Percentiles rank a stretch among this genome's conserved stretches.
These are phyloP conservation scores for Gastrophryne carolinensis DNA, from an alignment of 2,797 vertebrate genomes.

Conservation along the genomic window DNA sequence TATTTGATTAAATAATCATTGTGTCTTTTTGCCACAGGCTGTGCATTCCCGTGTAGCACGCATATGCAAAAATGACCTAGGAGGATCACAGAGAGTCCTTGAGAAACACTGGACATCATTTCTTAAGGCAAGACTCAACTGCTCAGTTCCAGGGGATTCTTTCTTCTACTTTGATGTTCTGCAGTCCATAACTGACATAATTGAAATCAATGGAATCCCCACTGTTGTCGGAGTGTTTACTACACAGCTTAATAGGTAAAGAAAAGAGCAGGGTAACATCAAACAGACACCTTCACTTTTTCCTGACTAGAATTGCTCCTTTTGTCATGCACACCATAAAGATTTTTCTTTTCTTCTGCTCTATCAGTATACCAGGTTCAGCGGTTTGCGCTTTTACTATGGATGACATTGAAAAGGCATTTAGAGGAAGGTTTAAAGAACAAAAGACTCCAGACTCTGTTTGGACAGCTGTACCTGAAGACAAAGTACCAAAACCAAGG, in stretches of 20 bases:
- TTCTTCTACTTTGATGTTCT: slow-evolving; percentile 98
- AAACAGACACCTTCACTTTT: slow-evolving; percentile 5
- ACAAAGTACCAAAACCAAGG: slow-evolving; percentile 94
- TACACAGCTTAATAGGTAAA: slow-evolving; percentile 96
- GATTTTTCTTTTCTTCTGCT: slow-evolving; percentile 22
- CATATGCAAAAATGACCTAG: slow-evolving; percentile 97
- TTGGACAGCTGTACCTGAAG: slow-evolving; percentile 95
- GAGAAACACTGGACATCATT: slow-evolving; percentile 99
- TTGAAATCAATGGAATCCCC: slow-evolving; percentile 86
- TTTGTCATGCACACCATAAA: slow-evolving; percentile 21
- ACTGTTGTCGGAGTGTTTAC: slow-evolving; percentile 93
- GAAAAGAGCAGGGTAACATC: slow-evolving; percentile 51
- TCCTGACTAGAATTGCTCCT: not conserved
- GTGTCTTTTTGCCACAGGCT: slow-evolving; percentile 68
- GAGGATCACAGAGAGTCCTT: slow-evolving; percentile 93
- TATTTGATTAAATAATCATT: too few species aligned
- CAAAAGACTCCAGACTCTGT: slow-evolving; percentile 96
- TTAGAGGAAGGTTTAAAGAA: slow-evolving; percentile 95
- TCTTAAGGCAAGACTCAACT: slow-evolving; percentile 93
- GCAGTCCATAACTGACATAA: slow-evolving; percentile 94
- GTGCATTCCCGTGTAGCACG: slow-evolving; percentile 97
- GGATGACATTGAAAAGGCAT: slow-evolving; percentile 93
- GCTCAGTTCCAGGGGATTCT: slow-evolving; percentile 94
- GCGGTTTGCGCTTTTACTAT: slow-evolving; percentile 97
- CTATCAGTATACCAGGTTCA: slow-evolving; percentile 91